Evolutionary conservation across 2,888 invertebrate genomes (phyloP), one percentile per base, ranked within the genome.

Genomic region (Melangyna quadrimaculata): DNA sequence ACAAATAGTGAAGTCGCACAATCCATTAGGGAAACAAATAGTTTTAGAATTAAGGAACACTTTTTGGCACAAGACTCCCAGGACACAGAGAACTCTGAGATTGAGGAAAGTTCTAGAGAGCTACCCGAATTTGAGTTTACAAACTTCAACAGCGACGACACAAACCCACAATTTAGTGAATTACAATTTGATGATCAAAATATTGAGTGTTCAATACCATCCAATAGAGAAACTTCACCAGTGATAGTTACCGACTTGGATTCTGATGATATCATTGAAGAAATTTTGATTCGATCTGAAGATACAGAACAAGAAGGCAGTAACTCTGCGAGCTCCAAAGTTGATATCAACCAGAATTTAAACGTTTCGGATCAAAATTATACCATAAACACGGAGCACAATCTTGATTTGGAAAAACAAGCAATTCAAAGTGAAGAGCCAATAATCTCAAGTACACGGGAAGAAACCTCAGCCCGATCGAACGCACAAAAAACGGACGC

Each of bases 1-100:
- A 53, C 73, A 17, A 51, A 48, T 24, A 63, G 29, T 35, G 55
- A 71, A 57, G 22, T 35, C 4, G 43, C 69, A 37, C 79, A 51
- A 65, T 73, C 19, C 29, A 61, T 37, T 51, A 73, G 57, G 12
- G 29, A 43, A 80, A 67, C 32, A 24, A 35, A 57, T 61, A 45
- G 51, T 29, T 88, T 84, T 59, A 86, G 27, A 8, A n/a, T 14
- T 51, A 87, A 83, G 83, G 24, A 51, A 8, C 24, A 87, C 7
- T 32, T 55, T 10, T 12, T 37, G 3, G 43, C 69, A 43, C 78
- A 51, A 65, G 79, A 32, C 22, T 65, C 29, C 65, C 61, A 63
- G 10, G 48, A 40, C 75, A 71, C 9, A 19, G 53, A 57, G 69
- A 24, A 9, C 24, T 59, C 35, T 12, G 3, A 17, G 22, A 35